These are phyloP conservation scores for Fragum whitleyi DNA, from an alignment of 2,888 invertebrate species.

Conservation along the genomic window DNA sequence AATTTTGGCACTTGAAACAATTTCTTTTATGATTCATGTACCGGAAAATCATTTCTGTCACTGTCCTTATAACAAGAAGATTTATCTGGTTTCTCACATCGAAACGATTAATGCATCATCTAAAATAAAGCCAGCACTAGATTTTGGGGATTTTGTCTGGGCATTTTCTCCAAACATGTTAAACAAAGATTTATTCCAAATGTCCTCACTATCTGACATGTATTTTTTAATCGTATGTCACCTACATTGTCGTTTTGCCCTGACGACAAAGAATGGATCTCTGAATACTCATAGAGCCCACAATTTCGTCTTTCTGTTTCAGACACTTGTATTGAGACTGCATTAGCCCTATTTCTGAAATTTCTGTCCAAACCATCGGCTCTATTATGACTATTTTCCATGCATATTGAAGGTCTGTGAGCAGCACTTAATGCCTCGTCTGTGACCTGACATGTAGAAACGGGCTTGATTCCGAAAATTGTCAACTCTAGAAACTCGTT, in stretches of 20 bases:
- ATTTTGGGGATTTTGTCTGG: neutral
- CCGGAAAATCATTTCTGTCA: constrained; percentile 9
- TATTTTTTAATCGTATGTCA: constrained; percentile 13
- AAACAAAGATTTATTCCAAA: neutral
- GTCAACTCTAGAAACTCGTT: neutral
- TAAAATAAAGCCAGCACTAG: constrained; percentile 3
- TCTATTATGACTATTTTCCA: constrained; percentile 2
- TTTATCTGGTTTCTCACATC: constrained; percentile 7
- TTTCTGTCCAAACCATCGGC: neutral
- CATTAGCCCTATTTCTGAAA: constrained; percentile 2
- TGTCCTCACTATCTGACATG: constrained; percentile 2
- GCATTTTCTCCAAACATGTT: constrained; percentile 24
- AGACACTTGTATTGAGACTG: neutral
- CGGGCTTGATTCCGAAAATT: neutral
- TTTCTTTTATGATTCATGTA: neutral
- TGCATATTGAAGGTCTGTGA: constrained; percentile 5
- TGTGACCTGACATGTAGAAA: neutral
- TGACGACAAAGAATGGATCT: neutral
- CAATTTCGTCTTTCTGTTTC: constrained; percentile 10
- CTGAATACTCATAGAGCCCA: neutral
- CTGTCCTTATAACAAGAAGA: neutral
- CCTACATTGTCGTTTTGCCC: neutral
- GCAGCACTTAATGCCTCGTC: constrained; percentile 22
- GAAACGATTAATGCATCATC: constrained; percentile 12
- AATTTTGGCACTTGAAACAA: neutral